phyloP scores from a whole-genome alignment of 1,140 invertebrate species.

The Notospermus geniculatus region DNA sequence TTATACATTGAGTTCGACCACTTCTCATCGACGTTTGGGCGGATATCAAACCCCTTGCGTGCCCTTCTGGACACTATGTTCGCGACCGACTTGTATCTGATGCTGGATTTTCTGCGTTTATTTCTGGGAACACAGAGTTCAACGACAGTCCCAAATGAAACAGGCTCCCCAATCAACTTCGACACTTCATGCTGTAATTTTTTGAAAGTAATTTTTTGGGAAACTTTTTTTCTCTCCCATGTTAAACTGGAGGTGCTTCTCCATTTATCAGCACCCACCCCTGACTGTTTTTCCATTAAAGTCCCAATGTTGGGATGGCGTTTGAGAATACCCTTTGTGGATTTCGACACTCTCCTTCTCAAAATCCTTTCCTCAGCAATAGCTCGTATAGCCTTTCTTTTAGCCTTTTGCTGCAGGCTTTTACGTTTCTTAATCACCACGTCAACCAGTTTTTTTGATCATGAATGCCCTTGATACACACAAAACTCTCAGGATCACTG shows the following conservation, averaged over 20 bases:
- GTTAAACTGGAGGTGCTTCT: neutral
- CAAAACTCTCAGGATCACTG: no score
- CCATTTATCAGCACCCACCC: constrained; percentile 3
- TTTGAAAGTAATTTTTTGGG: neutral
- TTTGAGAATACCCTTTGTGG: no score
- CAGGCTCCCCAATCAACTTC: neutral
- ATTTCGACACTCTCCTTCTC: no score
- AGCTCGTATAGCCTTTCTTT: no score
- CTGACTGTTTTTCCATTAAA: neutral
- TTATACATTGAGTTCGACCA: constrained; percentile 1
- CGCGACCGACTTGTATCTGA: neutral
- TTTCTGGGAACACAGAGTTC: constrained; percentile 1
- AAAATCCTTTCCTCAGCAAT: no score
- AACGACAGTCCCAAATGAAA: neutral
- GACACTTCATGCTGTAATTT: neutral
- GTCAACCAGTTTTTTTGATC: no score
- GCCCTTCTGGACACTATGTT: constrained; percentile 3
- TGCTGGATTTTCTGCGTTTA: neutral
- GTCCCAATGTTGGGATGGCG: constrained; percentile 1
- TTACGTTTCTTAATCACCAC: no score
- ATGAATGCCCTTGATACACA: no score
- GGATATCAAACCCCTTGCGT: constrained; percentile 1
- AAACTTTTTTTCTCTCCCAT: neutral
- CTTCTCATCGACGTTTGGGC: neutral
- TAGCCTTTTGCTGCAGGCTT: no score